phyloP scores from a whole-genome alignment of 1,140 invertebrate species.

The Drosophila lacertosa region DNA sequence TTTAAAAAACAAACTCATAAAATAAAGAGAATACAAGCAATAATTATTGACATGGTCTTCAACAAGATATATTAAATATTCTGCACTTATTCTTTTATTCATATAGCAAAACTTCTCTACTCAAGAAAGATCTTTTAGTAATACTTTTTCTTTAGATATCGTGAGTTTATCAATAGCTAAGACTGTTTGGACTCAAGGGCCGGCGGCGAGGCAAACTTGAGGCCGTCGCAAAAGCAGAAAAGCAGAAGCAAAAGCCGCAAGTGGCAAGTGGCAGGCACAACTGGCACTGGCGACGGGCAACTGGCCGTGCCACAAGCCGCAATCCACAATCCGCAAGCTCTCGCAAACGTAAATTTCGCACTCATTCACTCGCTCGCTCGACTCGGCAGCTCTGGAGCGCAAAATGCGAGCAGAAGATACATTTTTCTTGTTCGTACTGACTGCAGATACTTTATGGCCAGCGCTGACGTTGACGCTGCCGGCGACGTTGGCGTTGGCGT shows the following conservation, averaged over 20 bases:
- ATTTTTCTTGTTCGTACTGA: conserved; percentile 38
- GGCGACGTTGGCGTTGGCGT: conserved; percentile 32
- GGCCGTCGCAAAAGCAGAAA: conserved; percentile 15
- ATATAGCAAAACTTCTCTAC: too few relatives aligned
- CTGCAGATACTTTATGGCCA: conserved; percentile 79
- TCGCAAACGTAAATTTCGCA: conserved; percentile 47
- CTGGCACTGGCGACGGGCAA: conserved; percentile 27
- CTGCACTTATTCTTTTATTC: too few relatives aligned
- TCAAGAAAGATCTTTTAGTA: too few relatives aligned
- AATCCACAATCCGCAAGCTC: too few relatives aligned
- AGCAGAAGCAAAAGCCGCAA: conserved; percentile 4
- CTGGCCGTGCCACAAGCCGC: conserved; percentile 39
- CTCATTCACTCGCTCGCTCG: conserved; percentile 48
- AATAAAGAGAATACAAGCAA: too few relatives aligned
- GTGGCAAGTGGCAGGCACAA: conserved; percentile 30
- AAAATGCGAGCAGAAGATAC: conserved; percentile 69
- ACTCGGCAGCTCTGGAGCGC: conserved; percentile 45
- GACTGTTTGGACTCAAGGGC: too few relatives aligned
- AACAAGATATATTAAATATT: too few relatives aligned
- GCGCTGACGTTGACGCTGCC: conserved; percentile 33
- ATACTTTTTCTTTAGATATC: too few relatives aligned
- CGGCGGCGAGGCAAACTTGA: conserved; percentile 6
- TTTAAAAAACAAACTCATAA: too few relatives aligned
- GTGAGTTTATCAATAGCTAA: too few relatives aligned
- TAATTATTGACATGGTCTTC: too few relatives aligned